A percentile compares a stretch with the other conserved stretches of the same genome.
Conservation (phyloP, 2,797 vertebrate species). For the Cichlasoma orientale region DNA sequence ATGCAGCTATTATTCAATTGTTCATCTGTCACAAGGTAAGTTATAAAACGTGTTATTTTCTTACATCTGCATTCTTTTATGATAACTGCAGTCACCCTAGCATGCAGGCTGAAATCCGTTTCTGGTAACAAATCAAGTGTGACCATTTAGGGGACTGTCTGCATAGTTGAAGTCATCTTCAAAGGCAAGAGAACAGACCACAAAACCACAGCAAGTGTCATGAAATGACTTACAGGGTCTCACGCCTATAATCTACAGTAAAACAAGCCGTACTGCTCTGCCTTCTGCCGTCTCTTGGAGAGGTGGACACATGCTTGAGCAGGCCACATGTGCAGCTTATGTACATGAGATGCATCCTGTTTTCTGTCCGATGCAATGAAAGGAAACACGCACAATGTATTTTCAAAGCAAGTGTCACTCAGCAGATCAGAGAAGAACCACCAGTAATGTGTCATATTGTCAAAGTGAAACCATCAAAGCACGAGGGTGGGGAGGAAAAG, state of each 20-base stretch:
- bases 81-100: background rate
- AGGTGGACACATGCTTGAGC: background rate
- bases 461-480: background rate
- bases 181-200: background rate
- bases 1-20: background rate
- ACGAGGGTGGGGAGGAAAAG: background rate
- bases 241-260: background rate
- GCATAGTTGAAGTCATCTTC: background rate
- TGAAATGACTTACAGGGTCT: background rate
- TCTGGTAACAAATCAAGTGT: background rate
- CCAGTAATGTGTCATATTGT: background rate
- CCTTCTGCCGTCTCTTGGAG: background rate
- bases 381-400: background rate
- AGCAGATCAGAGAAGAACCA: background rate
- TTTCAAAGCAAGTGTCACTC: background rate
- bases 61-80: background rate
- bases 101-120: rapidly evolving
- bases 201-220: background rate
- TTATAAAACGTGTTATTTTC: background rate
- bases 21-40: background rate
- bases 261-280: background rate
- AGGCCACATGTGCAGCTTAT: background rate
- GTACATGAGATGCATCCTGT: background rate
- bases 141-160: background rate
- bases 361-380: background rate